A percentile compares a stretch with the other conserved stretches of the same genome.
Conservation (phyloP, 2,113 vertebrate species). For the Heterotis niloticus region DNA sequence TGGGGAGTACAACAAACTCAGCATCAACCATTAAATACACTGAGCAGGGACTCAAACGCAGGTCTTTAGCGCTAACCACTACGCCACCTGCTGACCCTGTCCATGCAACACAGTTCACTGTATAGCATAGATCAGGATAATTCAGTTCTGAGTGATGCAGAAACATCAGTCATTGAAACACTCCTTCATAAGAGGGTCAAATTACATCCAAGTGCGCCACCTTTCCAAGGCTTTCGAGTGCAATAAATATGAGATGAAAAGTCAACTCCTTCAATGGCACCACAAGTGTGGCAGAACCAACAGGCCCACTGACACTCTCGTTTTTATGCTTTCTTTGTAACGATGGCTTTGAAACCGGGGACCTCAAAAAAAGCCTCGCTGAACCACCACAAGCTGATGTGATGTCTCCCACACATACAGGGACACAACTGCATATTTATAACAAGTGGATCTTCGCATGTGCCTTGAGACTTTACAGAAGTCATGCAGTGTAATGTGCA, state of each 20-base stretch:
- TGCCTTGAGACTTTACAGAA: constrained; percentile 1
- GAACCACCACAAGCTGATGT: too few species aligned
- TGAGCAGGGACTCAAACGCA: too few species aligned
- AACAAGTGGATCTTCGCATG: constrained; percentile 7
- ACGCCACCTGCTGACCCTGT: too few species aligned
- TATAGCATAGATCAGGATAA: too few species aligned
- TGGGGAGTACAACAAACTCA: too few species aligned
- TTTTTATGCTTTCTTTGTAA: constrained; percentile 32
- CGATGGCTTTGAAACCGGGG: constrained; percentile 22
- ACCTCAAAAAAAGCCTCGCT: constrained; percentile 25
- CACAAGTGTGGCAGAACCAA: constrained; percentile 30
- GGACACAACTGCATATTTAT: too few species aligned
- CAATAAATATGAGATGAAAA: background rate
- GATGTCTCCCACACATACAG: too few species aligned
- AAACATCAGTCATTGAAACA: background rate
- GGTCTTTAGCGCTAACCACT: too few species aligned
- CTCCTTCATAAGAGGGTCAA: too few species aligned
- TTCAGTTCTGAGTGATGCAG: background rate
- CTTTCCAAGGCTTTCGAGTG: constrained; percentile 18
- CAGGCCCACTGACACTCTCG: constrained; percentile 38
- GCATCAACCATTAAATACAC: too few species aligned
- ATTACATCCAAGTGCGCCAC: background rate
- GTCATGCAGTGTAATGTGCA: constrained; percentile 34
- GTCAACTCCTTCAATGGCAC: constrained; percentile 25
- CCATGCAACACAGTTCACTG: too few species aligned